These are phyloP conservation scores for Pterostichus niger DNA, from an alignment of 2,888 invertebrate species.

Conservation along the genomic window DNA sequence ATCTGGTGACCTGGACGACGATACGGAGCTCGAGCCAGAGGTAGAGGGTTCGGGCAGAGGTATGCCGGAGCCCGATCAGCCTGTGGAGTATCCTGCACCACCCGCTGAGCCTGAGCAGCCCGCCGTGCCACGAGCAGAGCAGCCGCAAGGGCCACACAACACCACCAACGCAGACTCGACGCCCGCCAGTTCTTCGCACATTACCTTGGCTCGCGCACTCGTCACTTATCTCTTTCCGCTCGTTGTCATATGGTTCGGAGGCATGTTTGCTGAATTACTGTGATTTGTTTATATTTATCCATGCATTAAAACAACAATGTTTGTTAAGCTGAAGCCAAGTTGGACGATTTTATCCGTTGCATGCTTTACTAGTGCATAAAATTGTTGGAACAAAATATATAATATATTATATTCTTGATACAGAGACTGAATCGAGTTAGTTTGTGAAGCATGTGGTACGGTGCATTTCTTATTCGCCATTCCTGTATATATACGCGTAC, in stretches of 20 bases:
- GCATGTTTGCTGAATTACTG: constrained; percentile 90
- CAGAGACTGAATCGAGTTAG: constrained; percentile 48
- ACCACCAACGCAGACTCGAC: constrained; percentile 72
- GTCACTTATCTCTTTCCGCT: constrained; percentile 89
- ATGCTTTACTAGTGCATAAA: constrained; percentile 27
- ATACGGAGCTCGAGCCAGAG: constrained; percentile 72
- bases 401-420: constrained; percentile 64
- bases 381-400: constrained; percentile 50
- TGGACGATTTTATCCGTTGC: background rate
- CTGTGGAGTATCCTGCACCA: constrained; percentile 56
- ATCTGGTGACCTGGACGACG: constrained; percentile 82
- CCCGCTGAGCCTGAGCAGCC: constrained; percentile 33
- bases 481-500: constrained; percentile 62
- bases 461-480: constrained; percentile 52
- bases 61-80: constrained; percentile 67
- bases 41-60: constrained; percentile 71
- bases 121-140: background rate
- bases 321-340: background rate
- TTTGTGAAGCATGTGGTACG: constrained; percentile 47
- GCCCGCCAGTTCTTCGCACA: constrained; percentile 67
- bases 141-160: constrained; percentile 68
- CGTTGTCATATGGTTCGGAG: constrained; percentile 91
- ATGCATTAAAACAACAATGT: constrained; percentile 51
- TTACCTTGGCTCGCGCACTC: constrained; percentile 82
- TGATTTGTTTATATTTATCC: constrained; percentile 78